Base-by-base conservation (phyloP, 1,140 invertebrate species). In the Polypedilum pembai region DNA sequence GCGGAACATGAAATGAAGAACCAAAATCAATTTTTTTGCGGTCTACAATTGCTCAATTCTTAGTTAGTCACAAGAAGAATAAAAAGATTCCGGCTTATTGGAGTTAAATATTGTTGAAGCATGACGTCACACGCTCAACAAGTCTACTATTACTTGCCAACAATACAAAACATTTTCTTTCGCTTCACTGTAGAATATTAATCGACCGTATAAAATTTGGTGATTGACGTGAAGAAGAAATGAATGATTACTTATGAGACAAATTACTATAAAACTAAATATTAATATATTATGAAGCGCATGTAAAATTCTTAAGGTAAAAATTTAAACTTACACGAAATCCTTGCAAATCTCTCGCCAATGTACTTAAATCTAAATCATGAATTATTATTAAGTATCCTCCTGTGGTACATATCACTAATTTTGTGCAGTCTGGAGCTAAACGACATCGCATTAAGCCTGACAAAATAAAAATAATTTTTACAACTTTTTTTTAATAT, bases 311-410 rank as follows among this genome's bases (percentile, higher is more conserved):
- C 2, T 40, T 17, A 3, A 15, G 8, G n/a, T n/a, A n/a, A n/a
- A 12, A 74, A 40, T 3, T 40, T 41, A 56, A 15, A 76, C 77
- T 80, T 80, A 94, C 92, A 84, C 93, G 91, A 83, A 96, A 98
- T 73, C 91, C 92, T 77, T 87, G 86, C 73, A 97, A 85, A 82
- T 97, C 94, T 76, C 90, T 85, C 20, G 87, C 86, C 75, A 98
- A 83, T 8, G 89, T 92, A 24, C 87, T 86, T 74, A 98, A 84
- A 81, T 94, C 90, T 8, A 98, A 85, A 82, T 96, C 88, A 81
- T 97, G 94, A 75, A 98, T 90, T 65, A 96, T 87, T 77, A 98
- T 92, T 21, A 97, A 85, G 79, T 95, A 93, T 7, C 95, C 95
- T 15, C 90, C 90, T 40, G 93, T 93, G 1, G 94, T 96, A 77